phyloP scores from a whole-genome alignment of 2,797 vertebrate species.

The Catostomus latipinnis region DNA sequence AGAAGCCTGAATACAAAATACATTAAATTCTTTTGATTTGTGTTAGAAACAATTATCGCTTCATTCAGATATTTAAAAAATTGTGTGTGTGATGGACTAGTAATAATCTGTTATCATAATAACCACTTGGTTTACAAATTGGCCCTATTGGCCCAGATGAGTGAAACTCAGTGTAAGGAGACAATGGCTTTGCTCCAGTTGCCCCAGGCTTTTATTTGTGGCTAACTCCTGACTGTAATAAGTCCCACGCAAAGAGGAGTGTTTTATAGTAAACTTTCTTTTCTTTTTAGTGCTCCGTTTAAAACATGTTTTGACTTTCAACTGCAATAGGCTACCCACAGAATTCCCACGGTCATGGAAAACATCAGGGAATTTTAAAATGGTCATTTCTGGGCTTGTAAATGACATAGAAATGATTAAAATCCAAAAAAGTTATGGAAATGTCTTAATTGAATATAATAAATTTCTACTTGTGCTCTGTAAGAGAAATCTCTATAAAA shows the following conservation, averaged over 20 bases:
- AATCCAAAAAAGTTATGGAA: no score
- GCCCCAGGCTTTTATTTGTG: neutral
- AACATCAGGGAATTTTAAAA: no score
- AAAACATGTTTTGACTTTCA: neutral
- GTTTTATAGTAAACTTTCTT: neutral
- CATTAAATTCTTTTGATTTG: neutral
- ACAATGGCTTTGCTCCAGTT: constrained; percentile 46
- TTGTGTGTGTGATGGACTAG: constrained; percentile 39
- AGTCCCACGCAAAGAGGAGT: constrained; percentile 10
- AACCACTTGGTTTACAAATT: constrained; percentile 13
- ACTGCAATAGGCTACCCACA: no score
- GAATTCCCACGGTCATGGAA: no score
- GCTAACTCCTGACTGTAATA: neutral
- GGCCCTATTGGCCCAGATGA: neutral
- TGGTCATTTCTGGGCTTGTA: no score
- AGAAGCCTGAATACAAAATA: constrained; percentile 12
- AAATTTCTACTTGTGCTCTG: no score
- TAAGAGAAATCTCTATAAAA: no score
- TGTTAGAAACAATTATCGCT: constrained; percentile 52
- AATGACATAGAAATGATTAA: no score
- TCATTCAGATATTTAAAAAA: constrained; percentile 57
- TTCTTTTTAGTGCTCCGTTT: neutral
- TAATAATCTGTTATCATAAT: constrained; percentile 8
- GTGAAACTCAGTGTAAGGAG: constrained; percentile 28
- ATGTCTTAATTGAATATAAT: no score